Evolutionary conservation across 1,140 invertebrate species (phyloP).

Genomic region (Himalopsyche phryganea): DNA sequence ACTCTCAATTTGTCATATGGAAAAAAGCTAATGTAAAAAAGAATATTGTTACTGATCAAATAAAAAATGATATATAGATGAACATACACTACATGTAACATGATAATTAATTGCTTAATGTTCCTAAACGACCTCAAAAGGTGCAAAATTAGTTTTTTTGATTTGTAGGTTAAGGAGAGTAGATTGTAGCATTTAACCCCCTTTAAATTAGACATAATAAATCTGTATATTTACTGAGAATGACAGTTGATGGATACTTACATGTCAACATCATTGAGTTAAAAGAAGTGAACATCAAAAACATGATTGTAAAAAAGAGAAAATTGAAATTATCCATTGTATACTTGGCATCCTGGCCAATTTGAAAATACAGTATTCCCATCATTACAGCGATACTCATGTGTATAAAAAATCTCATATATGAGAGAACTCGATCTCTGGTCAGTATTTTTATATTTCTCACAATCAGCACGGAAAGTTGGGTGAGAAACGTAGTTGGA

Average conservation of each 20-base stretch:
- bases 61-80: too few species aligned
- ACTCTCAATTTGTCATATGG: too few species aligned
- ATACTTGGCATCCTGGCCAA: constrained; percentile 73
- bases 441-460: constrained; percentile 59
- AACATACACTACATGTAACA: too few species aligned
- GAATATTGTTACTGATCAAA: too few species aligned
- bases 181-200: too few species aligned
- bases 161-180: too few species aligned
- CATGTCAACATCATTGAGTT: constrained; percentile 83
- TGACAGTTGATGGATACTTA: constrained; percentile 58
- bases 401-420: constrained; percentile 74
- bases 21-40: too few species aligned
- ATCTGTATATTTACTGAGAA: too few species aligned
- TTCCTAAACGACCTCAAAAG: too few species aligned
- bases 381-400: constrained; percentile 72
- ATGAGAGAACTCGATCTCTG: constrained; percentile 64
- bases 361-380: constrained; percentile 74
- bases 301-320: constrained; percentile 79
- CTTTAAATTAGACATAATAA: too few species aligned
- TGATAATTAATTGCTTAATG: too few species aligned
- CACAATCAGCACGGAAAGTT: constrained; percentile 61
- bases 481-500: constrained; percentile 62
- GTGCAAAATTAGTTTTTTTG: too few species aligned
- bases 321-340: constrained; percentile 73
- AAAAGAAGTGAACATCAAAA: constrained; percentile 84